phyloP scores from a whole-genome alignment of 2,888 invertebrate species.

The Lasioglossum lativentre region DNA sequence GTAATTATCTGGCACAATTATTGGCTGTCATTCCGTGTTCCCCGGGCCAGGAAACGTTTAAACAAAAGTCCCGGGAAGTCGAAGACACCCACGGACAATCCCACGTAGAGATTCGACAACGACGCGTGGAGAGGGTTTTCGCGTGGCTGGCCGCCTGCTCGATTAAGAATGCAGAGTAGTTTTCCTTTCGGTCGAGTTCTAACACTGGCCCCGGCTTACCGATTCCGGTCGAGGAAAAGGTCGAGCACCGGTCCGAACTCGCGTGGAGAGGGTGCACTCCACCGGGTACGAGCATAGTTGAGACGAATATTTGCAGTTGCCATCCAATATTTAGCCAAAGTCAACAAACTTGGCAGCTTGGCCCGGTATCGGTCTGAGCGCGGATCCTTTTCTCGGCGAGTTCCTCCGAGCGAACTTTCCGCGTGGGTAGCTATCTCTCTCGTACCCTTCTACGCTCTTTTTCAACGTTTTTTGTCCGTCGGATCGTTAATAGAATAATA shows the following conservation, averaged over 20 bases:
- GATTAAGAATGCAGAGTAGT: constrained; percentile 62
- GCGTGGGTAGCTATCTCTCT: constrained; percentile 52
- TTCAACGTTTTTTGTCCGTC: constrained; percentile 57
- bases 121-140: background rate
- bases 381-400: constrained; percentile 77
- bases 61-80: background rate
- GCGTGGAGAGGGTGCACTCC: constrained; percentile 47
- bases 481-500: constrained; percentile 82
- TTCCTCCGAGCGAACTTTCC: constrained; percentile 66
- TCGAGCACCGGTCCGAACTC: constrained; percentile 43
- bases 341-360: constrained; percentile 79
- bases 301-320: constrained; percentile 82
- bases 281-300: constrained; percentile 72
- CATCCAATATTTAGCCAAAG: constrained; percentile 83
- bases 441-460: background rate
- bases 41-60: constrained; percentile 6
- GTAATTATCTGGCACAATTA: constrained; percentile 82
- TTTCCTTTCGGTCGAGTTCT: constrained; percentile 54
- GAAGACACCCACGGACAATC: background rate
- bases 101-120: background rate
- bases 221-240: constrained; percentile 43
- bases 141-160: constrained; percentile 10
- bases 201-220: constrained; percentile 36
- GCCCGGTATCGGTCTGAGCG: constrained; percentile 76
- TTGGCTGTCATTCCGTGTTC: constrained; percentile 76